A percentile compares a stretch with the other conserved stretches of the same genome.
Evolutionary conservation across 1,140 invertebrate species (phyloP).

Genomic region (Drosophila teissieri): DNA sequence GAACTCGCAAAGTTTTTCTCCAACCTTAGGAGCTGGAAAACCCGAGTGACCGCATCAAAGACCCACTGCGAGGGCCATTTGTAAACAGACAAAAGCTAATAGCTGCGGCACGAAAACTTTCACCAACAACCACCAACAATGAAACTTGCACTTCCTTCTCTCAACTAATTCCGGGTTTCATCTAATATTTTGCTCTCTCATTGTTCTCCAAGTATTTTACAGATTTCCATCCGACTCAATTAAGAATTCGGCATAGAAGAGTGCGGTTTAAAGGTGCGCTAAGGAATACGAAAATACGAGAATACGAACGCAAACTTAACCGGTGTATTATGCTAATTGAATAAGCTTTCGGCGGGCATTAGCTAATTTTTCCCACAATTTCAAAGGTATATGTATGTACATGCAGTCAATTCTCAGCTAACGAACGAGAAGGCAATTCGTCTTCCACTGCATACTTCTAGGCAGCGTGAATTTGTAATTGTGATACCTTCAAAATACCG

Average conservation of each 20-base stretch:
- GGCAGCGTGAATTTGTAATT: background rate
- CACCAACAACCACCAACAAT: conserved; percentile 32
- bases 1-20: conserved; percentile 62
- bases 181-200: background rate
- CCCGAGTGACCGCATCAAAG: conserved; percentile 72
- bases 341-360: background rate
- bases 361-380: background rate
- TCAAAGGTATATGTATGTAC: no score
- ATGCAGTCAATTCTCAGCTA: no score
- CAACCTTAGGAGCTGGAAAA: conserved; percentile 15
- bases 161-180: background rate
- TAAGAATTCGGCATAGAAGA: background rate
- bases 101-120: conserved; percentile 36
- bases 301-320: background rate
- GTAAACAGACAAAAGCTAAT: conserved; percentile 67
- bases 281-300: background rate
- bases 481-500: background rate
- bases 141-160: conserved; percentile 14
- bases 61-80: conserved; percentile 49
- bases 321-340: background rate
- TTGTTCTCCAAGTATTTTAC: background rate
- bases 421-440: no score
- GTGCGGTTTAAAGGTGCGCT: background rate
- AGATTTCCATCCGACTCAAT: conserved; percentile 8
- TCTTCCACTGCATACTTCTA: no score